These are phyloP conservation scores for Eclectus roratus DNA, from an alignment of 2,113 vertebrate genomes.

Conservation along the genomic window DNA sequence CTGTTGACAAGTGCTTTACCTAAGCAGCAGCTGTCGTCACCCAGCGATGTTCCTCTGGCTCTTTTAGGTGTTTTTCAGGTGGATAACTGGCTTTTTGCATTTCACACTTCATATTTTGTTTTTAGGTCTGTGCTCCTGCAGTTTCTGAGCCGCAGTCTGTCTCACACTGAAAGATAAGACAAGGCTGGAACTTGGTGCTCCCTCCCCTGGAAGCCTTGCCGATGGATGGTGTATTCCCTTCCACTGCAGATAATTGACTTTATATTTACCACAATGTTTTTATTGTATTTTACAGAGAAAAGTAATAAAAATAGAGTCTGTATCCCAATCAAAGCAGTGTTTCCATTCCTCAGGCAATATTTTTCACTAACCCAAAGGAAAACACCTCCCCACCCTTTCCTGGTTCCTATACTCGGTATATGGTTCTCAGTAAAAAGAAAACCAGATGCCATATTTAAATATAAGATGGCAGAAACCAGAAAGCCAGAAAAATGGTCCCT, in stretches of 20 bases:
- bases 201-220: background rate
- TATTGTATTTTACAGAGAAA: conserved; percentile 48
- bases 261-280: conserved; percentile 43
- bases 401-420: background rate
- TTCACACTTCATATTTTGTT: background rate
- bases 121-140: background rate
- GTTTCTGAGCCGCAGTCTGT: background rate
- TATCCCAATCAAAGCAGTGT: conserved; percentile 42
- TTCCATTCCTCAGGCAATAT: conserved; percentile 54
- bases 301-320: conserved; percentile 27
- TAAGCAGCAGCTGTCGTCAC: rapidly evolving
- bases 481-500: background rate
- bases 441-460: conserved; percentile 44
- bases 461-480: conserved; percentile 34
- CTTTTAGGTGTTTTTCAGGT: background rate
- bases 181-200: background rate
- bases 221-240: background rate
- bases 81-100: background rate
- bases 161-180: background rate
- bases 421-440: conserved; percentile 46
- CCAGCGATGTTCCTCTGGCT: background rate
- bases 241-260: conserved; percentile 22
- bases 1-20: background rate
- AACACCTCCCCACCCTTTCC: conserved; percentile 47
- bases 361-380: conserved; percentile 38